phyloP scores from a whole-genome alignment of 2,113 vertebrate genomes.

The Axis porcinus region DNA sequence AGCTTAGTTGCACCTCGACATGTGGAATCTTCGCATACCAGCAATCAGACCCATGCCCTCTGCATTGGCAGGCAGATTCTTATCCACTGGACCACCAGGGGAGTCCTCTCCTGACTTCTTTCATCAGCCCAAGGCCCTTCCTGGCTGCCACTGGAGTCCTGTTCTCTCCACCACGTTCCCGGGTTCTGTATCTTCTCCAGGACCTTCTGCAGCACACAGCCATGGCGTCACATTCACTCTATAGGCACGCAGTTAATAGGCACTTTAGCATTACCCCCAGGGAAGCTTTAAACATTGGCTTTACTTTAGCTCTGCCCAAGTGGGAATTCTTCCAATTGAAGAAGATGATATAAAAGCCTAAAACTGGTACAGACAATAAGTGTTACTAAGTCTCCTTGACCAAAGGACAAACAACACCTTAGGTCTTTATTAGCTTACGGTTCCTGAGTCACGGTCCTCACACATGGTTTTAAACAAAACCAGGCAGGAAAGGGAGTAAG shows the following conservation, averaged over 20 bases:
- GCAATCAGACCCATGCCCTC: neutral
- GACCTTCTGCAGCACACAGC: neutral
- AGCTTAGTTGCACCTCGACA: neutral
- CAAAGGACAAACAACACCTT: neutral
- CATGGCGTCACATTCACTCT: neutral
- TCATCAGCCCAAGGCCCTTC: neutral
- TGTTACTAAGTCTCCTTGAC: neutral
- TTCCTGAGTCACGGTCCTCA: neutral
- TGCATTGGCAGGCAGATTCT: neutral
- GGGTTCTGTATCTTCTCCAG: neutral
- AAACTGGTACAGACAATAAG: neutral
- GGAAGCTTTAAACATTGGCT: neutral
- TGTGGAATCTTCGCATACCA: neutral
- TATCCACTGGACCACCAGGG: neutral
- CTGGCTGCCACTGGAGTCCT: neutral
- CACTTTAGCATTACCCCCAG: neutral
- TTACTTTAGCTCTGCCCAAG: constrained; percentile 36
- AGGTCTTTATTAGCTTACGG: neutral
- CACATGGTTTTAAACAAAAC: neutral
- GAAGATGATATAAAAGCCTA: constrained; percentile 17
- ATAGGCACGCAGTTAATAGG: neutral
- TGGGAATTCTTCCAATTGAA: constrained; percentile 47
- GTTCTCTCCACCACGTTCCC: neutral
- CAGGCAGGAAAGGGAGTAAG: neutral
- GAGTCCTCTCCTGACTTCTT: neutral